These are phyloP conservation scores for Tricholaema leucomelas DNA, from an alignment of 2,113 vertebrate species.

Conservation along the genomic window DNA sequence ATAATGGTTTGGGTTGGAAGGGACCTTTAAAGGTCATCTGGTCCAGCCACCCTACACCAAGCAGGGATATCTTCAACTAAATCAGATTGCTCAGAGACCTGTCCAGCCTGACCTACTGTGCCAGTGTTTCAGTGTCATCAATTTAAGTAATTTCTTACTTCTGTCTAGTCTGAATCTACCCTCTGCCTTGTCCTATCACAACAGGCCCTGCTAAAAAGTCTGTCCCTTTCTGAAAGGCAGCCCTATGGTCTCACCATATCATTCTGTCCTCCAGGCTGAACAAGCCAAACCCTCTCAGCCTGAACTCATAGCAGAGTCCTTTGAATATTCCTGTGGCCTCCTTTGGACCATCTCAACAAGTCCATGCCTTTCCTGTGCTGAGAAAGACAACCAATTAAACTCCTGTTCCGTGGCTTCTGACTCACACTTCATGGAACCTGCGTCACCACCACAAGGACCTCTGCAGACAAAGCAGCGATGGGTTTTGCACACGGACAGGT, in stretches of 20 bases:
- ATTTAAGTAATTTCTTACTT: too few species aligned
- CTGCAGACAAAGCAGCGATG: background rate
- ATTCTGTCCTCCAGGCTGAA: background rate
- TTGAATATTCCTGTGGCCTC: background rate
- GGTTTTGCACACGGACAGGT: fast-evolving
- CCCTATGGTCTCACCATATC: background rate
- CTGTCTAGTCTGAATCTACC: too few species aligned
- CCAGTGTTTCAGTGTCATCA: too few species aligned
- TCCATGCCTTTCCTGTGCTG: too few species aligned
- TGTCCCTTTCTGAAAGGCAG: background rate
- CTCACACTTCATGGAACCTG: fast-evolving
- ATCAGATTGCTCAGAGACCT: too few species aligned
- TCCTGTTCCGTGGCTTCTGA: background rate
- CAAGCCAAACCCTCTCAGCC: background rate
- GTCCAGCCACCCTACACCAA: too few species aligned
- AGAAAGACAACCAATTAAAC: background rate
- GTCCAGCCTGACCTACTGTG: too few species aligned
- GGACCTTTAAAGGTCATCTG: background rate
- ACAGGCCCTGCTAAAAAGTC: background rate
- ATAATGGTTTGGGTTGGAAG: background rate
- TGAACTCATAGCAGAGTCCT: background rate
- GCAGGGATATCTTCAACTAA: too few species aligned
- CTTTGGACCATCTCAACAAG: too few species aligned
- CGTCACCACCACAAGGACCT: too few species aligned
- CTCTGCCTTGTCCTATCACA: background rate